These are phyloP conservation scores for Pollicipes pollicipes DNA, from an alignment of 1,140 invertebrate species.

Conservation along the genomic window DNA sequence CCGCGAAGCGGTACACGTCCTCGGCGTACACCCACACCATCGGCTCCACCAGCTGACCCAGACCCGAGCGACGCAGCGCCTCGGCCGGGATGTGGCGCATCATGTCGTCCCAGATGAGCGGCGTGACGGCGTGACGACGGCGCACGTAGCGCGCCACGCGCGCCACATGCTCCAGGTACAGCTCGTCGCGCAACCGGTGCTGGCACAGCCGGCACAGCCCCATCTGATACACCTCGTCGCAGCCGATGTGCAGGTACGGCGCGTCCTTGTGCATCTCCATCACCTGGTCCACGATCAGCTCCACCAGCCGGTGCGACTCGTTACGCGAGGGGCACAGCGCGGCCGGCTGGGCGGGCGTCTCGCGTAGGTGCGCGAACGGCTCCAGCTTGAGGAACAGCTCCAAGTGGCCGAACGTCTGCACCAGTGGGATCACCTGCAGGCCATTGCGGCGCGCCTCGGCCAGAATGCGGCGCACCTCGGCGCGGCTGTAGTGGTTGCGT, in stretches of 20 bases:
- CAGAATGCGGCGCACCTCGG: constrained; percentile 27
- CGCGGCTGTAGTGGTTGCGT: constrained; percentile 29
- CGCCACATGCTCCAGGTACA: constrained; percentile 34
- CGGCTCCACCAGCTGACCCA: constrained; percentile 21
- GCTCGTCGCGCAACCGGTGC: constrained; percentile 25
- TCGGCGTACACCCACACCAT: constrained; percentile 23
- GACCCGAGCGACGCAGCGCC: constrained; percentile 13
- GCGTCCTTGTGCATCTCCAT: constrained; percentile 31
- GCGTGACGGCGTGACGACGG: constrained; percentile 33
- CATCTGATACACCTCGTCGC: constrained; percentile 37
- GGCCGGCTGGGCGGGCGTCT: constrained; percentile 33
- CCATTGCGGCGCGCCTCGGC: constrained; percentile 28
- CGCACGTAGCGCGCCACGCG: constrained; percentile 29
- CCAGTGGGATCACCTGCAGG: constrained; percentile 34
- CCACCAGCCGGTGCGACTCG: constrained; percentile 31
- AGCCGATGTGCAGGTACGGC: constrained; percentile 38
- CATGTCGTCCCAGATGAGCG: constrained; percentile 46
- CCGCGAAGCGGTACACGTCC: constrained; percentile 21
- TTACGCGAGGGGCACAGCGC: constrained; percentile 33
- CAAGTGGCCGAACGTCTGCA: constrained; percentile 39
- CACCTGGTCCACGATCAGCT: constrained; percentile 38
- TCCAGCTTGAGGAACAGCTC: constrained; percentile 35
- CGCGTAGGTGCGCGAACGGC: constrained; percentile 32
- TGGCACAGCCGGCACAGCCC: constrained; percentile 30
- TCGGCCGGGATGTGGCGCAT: constrained; percentile 23